Evolutionary conservation across 2,888 invertebrate species (phyloP).

Genomic region (Heliconius erato): DNA sequence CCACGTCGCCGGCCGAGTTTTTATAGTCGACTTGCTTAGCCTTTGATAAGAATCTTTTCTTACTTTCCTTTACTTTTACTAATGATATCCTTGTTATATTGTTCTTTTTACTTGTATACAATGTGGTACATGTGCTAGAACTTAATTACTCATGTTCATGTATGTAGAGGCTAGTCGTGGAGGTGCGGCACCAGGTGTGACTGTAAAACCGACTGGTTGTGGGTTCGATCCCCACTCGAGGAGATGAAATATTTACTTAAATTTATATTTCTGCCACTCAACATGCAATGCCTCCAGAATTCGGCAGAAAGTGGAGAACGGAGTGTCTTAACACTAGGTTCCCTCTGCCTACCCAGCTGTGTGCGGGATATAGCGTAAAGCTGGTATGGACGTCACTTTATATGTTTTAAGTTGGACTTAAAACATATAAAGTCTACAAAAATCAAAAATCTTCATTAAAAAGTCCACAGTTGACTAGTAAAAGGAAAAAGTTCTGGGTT

Average conservation of each 20-base stretch:
- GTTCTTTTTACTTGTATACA: conserved; percentile 1
- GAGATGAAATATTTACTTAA: not conserved
- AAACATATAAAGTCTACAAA: no score
- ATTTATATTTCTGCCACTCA: not conserved
- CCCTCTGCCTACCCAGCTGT: no score
- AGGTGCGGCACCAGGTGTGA: no score
- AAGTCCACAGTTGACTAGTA: no score
- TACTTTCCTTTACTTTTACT: conserved; percentile 9
- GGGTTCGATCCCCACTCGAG: not conserved
- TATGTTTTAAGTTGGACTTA: no score
- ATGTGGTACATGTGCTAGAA: not conserved
- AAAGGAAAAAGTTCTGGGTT: no score
- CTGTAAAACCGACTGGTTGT: no score
- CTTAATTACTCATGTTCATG: not conserved
- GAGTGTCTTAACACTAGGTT: no score
- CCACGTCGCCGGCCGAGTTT: conserved; percentile 33
- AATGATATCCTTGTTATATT: conserved; percentile 15
- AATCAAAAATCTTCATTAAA: no score
- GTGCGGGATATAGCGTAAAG: no score
- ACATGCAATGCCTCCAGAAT: not conserved
- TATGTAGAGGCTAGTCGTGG: not conserved
- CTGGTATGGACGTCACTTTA: no score
- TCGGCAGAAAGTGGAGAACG: no score
- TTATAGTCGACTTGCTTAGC: conserved; percentile 34
- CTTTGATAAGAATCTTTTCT: conserved; percentile 20